Evolutionary conservation across 2,113 vertebrate species (phyloP), one percentile per base, ranked within the genome.

Genomic region (Phyllostomus discolor): DNA sequence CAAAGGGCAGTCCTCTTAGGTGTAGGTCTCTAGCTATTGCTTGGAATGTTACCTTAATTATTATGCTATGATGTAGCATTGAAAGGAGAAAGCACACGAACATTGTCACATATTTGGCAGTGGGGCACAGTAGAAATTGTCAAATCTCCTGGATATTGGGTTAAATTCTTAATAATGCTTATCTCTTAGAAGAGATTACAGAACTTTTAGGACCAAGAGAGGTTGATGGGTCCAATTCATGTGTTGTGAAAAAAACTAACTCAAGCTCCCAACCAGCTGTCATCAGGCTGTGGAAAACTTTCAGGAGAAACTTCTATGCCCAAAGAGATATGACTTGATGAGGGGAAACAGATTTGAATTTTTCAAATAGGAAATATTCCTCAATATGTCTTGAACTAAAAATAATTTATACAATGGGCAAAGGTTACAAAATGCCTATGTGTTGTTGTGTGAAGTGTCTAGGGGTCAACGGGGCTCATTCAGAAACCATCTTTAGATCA

Each of bases 81-180:
- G n/a, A 85, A 88, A 93, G 72, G 35, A 59, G 82, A 41, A 90
- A 82, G 78, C 31, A 59, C 62, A 28, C 15, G 38, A 93, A 52
- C n/a, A 8, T 31, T 88, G 50, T 70, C 57, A 19, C 0, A 0
- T 62, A 22, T 33, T 35, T 17, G 72, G 52, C 17, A 85, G 48
- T 4, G 9, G 89, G 66, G 48, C 46, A 43, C 38, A 50, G 87
- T 41, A 73, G 92, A 80, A 75, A 79, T 64, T 93, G 38, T 69
- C 19, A 64, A 11, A 62, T 64, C 73, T 91, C 31, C 48, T 43
- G 35, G 84, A 90, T 88, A 88, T 35, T 62, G 76, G 50, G 43
- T 81, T 84, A 81, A 35, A 66, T 93, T 93, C 79, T 94, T 24
- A 54, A 52, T 31, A 73, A 73, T 33, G 38, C 46, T 97, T 85